Conservation (phyloP, 2,113 vertebrate genomes). For the Myrmecobius fasciatus region DNA sequence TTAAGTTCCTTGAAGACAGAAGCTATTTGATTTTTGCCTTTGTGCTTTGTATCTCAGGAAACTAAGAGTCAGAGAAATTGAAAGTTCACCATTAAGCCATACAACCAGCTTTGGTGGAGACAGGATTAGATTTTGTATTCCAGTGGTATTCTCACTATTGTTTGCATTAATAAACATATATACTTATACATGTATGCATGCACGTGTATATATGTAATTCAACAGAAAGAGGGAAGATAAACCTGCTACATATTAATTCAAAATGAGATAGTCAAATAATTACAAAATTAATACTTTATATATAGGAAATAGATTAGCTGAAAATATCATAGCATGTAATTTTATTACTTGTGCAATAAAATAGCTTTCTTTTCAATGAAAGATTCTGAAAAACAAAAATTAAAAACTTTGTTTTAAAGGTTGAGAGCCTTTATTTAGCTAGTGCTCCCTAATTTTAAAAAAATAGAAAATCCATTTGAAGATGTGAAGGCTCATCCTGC, state of each 20-base stretch:
- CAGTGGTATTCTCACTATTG: background rate
- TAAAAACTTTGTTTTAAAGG: background rate
- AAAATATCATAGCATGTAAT: background rate
- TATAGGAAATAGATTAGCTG: background rate
- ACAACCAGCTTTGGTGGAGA: background rate
- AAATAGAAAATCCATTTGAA: constrained; percentile 13
- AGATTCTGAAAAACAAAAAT: background rate
- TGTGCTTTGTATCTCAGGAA: background rate
- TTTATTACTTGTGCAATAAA: background rate
- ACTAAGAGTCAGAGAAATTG: background rate
- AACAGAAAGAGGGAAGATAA: background rate
- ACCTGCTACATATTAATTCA: background rate
- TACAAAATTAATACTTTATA: background rate
- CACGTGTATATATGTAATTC: background rate
- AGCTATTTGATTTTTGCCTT: background rate
- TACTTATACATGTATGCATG: no score
- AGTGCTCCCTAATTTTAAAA: background rate
- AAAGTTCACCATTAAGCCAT: background rate
- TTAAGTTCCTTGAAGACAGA: background rate
- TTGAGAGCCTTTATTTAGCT: background rate
- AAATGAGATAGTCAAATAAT: background rate
- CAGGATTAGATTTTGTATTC: constrained; percentile 2
- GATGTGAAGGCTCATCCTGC: background rate
- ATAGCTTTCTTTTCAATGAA: background rate
- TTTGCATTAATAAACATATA: background rate